phyloP scores from a whole-genome alignment of 1,140 invertebrate genomes.

The Ephestia elutella region DNA sequence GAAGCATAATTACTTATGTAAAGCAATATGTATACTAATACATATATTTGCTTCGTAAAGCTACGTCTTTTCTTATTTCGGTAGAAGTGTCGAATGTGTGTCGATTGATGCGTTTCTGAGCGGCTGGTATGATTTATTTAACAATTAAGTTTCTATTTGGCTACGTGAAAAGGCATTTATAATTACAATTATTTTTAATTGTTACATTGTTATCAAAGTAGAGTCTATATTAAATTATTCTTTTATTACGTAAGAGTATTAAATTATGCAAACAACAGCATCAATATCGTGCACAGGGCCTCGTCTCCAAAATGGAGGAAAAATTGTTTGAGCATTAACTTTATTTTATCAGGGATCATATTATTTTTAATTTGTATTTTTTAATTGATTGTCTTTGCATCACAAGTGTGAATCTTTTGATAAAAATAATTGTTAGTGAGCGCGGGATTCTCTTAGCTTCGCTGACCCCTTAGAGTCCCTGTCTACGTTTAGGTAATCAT shows the following conservation, averaged over 20 bases:
- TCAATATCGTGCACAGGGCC: neutral
- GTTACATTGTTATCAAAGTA: conserved; percentile 43
- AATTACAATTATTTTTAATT: conserved; percentile 37
- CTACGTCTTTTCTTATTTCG: conserved; percentile 24
- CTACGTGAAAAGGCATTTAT: conserved; percentile 45
- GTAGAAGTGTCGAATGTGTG: conserved; percentile 19
- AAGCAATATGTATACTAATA: conserved; percentile 39
- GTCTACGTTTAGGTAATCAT: neutral
- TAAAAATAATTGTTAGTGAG: conserved; percentile 1
- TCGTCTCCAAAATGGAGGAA: conserved; percentile 9
- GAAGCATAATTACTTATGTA: conserved; percentile 56
- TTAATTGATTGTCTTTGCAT: neutral
- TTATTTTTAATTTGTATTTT: conserved; percentile 4
- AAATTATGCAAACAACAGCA: conserved; percentile 10
- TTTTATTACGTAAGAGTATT: conserved; percentile 28
- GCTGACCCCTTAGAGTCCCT: neutral
- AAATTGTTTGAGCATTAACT: conserved; percentile 20
- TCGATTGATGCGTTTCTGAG: conserved; percentile 5
- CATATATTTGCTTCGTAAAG: conserved; percentile 26
- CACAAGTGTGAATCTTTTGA: conserved; percentile 5
- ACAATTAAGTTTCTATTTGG: conserved; percentile 30
- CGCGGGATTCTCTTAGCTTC: neutral
- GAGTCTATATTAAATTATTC: conserved; percentile 51
- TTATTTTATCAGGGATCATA: conserved; percentile 12
- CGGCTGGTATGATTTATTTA: conserved; percentile 19